Conservation (phyloP, 2,888 invertebrate species). For the Tuta absoluta region DNA sequence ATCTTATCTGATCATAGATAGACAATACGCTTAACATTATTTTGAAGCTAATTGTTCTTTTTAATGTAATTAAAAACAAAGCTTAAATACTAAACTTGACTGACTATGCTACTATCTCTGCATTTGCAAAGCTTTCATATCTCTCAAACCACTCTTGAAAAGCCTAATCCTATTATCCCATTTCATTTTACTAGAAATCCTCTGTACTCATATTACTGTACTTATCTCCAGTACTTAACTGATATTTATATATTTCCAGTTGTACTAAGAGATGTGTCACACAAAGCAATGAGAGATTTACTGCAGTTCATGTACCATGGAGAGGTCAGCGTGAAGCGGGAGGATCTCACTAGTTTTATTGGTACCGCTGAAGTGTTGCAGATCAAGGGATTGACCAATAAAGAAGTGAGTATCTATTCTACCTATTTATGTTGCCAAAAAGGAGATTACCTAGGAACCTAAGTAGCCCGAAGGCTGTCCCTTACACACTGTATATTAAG, state of each 20-base stretch:
- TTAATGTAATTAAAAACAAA: no score
- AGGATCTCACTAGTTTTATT: slow-evolving; percentile 86
- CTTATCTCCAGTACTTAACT: neutral
- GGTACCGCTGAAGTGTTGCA: slow-evolving; percentile 87
- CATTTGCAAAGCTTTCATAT: no score
- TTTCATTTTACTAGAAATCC: neutral
- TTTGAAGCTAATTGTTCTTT: no score
- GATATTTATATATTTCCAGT: slow-evolving; percentile 68
- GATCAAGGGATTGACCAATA: slow-evolving; percentile 86
- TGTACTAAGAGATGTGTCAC: slow-evolving; percentile 86
- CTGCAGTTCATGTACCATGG: slow-evolving; percentile 89
- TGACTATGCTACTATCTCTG: no score
- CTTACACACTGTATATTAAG: no score
- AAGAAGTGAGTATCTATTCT: slow-evolving; percentile 60
- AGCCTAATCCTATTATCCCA: no score
- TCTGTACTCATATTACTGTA: neutral
- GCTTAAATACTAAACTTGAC: no score
- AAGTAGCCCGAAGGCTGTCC: no score
- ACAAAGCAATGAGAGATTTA: slow-evolving; percentile 86
- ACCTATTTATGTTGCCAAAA: neutral
- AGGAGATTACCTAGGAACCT: no score
- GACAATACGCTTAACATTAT: neutral
- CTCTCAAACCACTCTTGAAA: no score
- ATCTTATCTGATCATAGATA: neutral
- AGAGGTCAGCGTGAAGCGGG: slow-evolving; percentile 87